Percentiles rank a stretch among this genome's conserved stretches.
These are phyloP conservation scores for Leucophenga varia DNA, from an alignment of 1,140 invertebrate species.

Conservation along the genomic window DNA sequence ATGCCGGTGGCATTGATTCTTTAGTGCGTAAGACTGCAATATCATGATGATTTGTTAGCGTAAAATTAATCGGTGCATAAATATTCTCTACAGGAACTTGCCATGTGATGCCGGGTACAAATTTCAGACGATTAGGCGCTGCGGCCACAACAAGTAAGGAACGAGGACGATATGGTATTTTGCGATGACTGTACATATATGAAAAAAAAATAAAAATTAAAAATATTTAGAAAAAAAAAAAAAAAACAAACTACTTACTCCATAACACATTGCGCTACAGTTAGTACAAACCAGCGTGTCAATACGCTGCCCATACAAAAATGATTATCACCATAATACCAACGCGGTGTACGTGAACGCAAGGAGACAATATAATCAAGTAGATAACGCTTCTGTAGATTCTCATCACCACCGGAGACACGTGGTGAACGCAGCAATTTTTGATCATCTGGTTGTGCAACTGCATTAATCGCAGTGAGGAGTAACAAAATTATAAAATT, in stretches of 20 bases:
- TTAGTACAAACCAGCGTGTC: slow-evolving; percentile 1
- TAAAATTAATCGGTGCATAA: slow-evolving; percentile 3
- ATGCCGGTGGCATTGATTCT: slow-evolving; percentile 1
- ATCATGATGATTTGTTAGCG: slow-evolving; percentile 4
- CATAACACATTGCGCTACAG: slow-evolving; percentile 15
- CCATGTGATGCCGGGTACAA: background rate
- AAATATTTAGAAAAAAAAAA: background rate
- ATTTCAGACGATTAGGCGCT: slow-evolving; percentile 9
- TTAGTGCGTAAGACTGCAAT: slow-evolving; percentile 10
- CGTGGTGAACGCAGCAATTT: too few species aligned
- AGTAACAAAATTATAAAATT: too few species aligned
- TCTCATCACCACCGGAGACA: too few species aligned
- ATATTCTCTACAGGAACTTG: background rate
- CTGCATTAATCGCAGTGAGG: too few species aligned
- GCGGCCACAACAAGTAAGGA: slow-evolving; percentile 9
- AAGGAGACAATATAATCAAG: too few species aligned
- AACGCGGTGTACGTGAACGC: too few species aligned
- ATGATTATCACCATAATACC: slow-evolving; percentile 25
- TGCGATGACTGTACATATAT: slow-evolving; percentile 5
- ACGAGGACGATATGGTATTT: slow-evolving; percentile 6
- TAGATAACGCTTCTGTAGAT: too few species aligned
- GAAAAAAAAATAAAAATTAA: too few species aligned
- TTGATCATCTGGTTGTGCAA: too few species aligned
- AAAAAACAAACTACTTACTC: slow-evolving; percentile 6
- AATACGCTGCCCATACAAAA: slow-evolving; percentile 15